Conservation (phyloP, 2,113 vertebrate genomes). For the Varanus komodoensis region DNA sequence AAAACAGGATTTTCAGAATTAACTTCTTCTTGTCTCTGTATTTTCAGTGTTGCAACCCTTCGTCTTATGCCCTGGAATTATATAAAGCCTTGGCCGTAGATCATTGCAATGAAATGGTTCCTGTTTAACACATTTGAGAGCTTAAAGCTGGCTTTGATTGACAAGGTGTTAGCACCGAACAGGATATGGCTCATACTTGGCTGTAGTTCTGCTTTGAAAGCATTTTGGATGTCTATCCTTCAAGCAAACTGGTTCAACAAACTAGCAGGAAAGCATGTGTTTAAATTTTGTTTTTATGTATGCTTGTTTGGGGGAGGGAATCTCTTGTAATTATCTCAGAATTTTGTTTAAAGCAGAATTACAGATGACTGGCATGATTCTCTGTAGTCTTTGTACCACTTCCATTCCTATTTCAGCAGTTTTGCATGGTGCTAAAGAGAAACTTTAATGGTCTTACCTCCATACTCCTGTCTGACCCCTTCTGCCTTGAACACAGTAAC, state of each 20-base stretch:
- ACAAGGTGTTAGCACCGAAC: slow-evolving; percentile 14
- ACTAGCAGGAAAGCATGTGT: neutral
- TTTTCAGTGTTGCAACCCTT: slow-evolving; percentile 40
- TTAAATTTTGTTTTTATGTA: neutral
- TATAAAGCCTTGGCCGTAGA: neutral
- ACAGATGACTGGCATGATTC: too few species aligned
- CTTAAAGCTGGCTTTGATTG: slow-evolving; percentile 22
- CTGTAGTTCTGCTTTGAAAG: neutral
- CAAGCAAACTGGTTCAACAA: neutral
- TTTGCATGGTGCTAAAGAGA: too few species aligned
- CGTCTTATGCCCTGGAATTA: neutral
- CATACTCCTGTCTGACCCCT: too few species aligned
- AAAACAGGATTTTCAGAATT: neutral
- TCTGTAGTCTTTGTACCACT: too few species aligned
- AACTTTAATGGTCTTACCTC: too few species aligned
- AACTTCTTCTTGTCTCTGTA: slow-evolving; percentile 18
- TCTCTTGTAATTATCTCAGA: neutral
- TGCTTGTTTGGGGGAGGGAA: neutral
- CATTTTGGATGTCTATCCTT: neutral
- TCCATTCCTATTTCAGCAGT: too few species aligned
- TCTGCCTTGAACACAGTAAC: too few species aligned
- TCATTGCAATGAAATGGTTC: neutral
- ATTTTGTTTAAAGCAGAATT: neutral
- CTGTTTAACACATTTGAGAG: slow-evolving; percentile 22
- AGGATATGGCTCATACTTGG: slow-evolving; percentile 9